Evolutionary conservation across 2,888 invertebrate genomes (phyloP), one percentile per base, ranked within the genome.

Genomic region (Agrotis exclamationis): DNA sequence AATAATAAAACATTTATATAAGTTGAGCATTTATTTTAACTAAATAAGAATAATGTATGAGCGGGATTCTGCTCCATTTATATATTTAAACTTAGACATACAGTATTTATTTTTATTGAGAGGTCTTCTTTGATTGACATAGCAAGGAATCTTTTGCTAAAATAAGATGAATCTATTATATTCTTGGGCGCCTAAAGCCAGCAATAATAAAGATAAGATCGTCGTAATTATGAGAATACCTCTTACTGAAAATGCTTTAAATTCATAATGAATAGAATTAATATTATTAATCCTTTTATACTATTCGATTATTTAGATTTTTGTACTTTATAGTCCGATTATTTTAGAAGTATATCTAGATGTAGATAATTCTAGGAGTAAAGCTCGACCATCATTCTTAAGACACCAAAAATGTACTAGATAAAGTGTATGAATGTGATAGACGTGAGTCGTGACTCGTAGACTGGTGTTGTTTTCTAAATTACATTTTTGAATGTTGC

Each of bases 361-460:
- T 84, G 74, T 85, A 83, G 80, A 77, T 80, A 82, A 77, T 39
- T 79, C 18, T 86, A 85, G 79, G 72, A 79, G 68, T 85, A 85
- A 81, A 83, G 85, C 75, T 87, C 81, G 83, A 87, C 78, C 76
- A 84, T 87, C 87, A 82, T 83, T 81, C 74, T 86, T 87, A 88
- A 90, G 87, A 94, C 92, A 94, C 94, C 93, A 94, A 94, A 94
- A 91, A 91, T 87, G 82, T 88, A 90, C 82, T 91, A 92, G 86
- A 84, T 85, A 85, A 85, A 86, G 85, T 82, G 87, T 87, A 87
- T 91, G 88, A 89, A 89, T 93, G 92, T 93, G 92, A 91, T 91
- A 92, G 90, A 70, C 51, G 75, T 83, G 76, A 72, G 82, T 74
- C 73, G 82, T 85, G 83, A 76, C 64, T 63, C 74, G 83, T 88